Evolutionary conservation across 2,888 invertebrate genomes (phyloP).

Genomic region (Chloromyia formosa): DNA sequence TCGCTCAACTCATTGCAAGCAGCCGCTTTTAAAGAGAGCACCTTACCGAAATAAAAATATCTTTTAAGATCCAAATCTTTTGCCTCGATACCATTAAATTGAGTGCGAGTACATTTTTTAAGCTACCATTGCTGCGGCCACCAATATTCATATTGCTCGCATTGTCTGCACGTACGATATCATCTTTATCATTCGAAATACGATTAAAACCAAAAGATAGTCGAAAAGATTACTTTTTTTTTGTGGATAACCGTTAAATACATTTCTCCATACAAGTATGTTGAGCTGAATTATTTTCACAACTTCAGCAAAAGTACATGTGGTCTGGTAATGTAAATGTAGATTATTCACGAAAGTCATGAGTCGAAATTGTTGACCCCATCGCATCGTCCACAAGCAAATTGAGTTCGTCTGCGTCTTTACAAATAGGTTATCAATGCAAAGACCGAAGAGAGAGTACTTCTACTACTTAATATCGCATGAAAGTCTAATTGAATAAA

Average conservation of each 20-base stretch:
- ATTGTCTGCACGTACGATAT: constrained; percentile 14
- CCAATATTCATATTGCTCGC: background rate
- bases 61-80: too few relatives aligned
- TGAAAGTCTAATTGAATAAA: constrained; percentile 15
- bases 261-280: background rate
- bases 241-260: constrained; percentile 31
- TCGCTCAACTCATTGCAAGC: too few relatives aligned
- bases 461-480: background rate
- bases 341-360: too few relatives aligned
- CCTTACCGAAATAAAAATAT: too few relatives aligned
- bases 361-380: too few relatives aligned
- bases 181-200: constrained; percentile 24
- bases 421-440: too few relatives aligned
- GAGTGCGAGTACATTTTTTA: too few relatives aligned
- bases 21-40: too few relatives aligned
- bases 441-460: background rate
- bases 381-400: too few relatives aligned
- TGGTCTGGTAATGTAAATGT: too few relatives aligned
- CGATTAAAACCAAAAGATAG: constrained; percentile 22
- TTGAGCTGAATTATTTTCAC: background rate
- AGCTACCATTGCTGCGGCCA: background rate
- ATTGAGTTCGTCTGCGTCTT: too few relatives aligned
- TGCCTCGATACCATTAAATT: too few relatives aligned
- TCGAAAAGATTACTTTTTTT: background rate
- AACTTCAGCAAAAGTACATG: background rate